Evolutionary conservation across 1,140 invertebrate genomes (phyloP), one percentile per base, ranked within the genome.

Genomic region (Anoplophora glabripennis): DNA sequence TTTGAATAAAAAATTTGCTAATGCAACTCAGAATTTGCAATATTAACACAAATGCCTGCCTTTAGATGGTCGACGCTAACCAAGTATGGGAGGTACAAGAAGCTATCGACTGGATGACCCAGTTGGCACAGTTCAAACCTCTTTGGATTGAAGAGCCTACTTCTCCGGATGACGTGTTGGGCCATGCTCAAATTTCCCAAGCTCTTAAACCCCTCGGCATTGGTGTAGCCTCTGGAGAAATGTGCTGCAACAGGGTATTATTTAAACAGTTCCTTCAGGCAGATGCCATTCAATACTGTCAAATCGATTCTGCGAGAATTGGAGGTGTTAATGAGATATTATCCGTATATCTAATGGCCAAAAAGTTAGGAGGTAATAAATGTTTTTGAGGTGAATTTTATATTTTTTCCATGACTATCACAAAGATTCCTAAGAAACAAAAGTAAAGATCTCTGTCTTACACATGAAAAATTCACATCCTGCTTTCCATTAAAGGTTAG

Each of bases 131-230:
- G 18, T 90, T 87, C 65, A 88, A 90, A 59, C 84, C 87, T 7
- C 74, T 86, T 14, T 96, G 93, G 93, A 95, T 96, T 63, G 93
- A 96, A 77, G 94, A 96, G 70, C 94, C 94, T 5, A 96, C 93
- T 0, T 92, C 89, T 7, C 93, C 93, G 3, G 93, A 96, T 75
- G 94, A 96, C 73, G 78, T 94, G 7, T 75, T 93, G 3, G 93
- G 93, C 5, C 92, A 96, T 78, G 84, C 84, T 3, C 77, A 78
- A 21, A 94, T 96, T 56, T 77, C 82, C 0, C 72, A 81, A 56
- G 81, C 79, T 65, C 81, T 80, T 72, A 84, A 84, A 66, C 86
- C 87, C 0, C 76, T 84, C 10, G 86, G 85, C 15, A 92, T 96
- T 44, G 88, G 86, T 1, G 90, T 96, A 11, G 94, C 94, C 0